A percentile compares a stretch with the other conserved stretches of the same genome.
These are phyloP conservation scores for Toxotes lorentzi DNA, from an alignment of 2,797 vertebrate genomes.

Conservation along the genomic window DNA sequence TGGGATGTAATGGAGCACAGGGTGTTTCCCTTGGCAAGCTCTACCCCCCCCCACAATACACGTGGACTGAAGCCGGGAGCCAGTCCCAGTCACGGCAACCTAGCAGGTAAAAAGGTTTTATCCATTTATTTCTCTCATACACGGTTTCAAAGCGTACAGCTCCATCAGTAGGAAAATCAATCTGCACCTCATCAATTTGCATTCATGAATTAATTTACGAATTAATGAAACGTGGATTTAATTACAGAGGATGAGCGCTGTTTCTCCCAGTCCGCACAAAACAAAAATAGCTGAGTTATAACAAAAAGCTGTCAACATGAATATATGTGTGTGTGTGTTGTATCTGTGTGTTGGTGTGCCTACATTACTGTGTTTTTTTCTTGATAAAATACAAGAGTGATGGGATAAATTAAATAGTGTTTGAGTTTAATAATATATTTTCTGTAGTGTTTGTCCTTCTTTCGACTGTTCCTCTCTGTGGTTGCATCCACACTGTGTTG, in stretches of 20 bases:
- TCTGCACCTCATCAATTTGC: constrained; percentile 27
- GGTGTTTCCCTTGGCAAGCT: constrained; percentile 10
- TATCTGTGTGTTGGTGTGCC: background rate
- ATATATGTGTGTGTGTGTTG: background rate
- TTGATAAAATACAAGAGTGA: background rate
- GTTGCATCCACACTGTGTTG: background rate
- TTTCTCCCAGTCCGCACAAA: background rate
- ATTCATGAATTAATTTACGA: constrained; percentile 7
- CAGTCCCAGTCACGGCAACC: too few relatives aligned
- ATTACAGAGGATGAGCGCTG: background rate
- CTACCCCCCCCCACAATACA: background rate
- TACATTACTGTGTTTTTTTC: background rate
- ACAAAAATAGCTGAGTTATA: background rate
- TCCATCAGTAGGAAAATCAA: constrained; percentile 25
- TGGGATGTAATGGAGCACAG: constrained; percentile 13
- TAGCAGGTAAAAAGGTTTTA: background rate
- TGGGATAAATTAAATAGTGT: background rate
- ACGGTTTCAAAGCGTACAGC: background rate
- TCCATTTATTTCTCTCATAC: background rate
- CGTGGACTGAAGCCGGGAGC: background rate
- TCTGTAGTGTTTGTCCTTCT: background rate
- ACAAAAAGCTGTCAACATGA: background rate
- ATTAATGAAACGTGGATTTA: constrained; percentile 6
- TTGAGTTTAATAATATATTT: background rate
- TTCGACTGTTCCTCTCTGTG: background rate